Base-by-base conservation (phyloP, 1,140 invertebrate genomes). In the Ostrea denselamellosa region DNA sequence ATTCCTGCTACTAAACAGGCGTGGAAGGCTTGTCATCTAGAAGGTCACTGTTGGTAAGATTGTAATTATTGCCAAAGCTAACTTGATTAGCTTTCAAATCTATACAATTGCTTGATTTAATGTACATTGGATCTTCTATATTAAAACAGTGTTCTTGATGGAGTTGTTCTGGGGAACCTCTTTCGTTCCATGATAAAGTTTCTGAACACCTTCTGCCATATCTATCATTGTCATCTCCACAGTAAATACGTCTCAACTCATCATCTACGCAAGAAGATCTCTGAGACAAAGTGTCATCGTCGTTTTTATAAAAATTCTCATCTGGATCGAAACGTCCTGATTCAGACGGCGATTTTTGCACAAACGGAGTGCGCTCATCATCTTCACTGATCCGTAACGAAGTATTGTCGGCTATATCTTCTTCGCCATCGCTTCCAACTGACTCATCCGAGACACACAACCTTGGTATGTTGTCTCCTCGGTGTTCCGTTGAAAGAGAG, bases 311-410 rank as follows among this genome's bases (percentile, higher is more conserved):
- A 83, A 5, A 77, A 65, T n/a, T 87, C 52, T 8, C n/a, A 25
- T 54, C 77, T 51, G 58, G 52, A 19, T 28, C 10, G 28, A 86
- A 54, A 56, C 19, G 65, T 19, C 44, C 71, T 1, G 53, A 81
- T 83, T 71, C 68, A 34, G 68, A 71, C 8, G 25, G 28, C 22
- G 7, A n/a, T 52, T 44, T 62, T 25, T 19, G 56, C 28, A 83
- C 22, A 51, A 83, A 62, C 34, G 86, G 86, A 68, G 85, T 53
- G n/a, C 62, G n/a, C 83, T 83, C 77, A 44, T 90, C 89, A 3
- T 89, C 89, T 22, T 91, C 90, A 89, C 90, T 89, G 52, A 91
- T 91, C 34, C 89, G 86, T 9, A 91, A 82, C 1, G 86, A 84
- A 44, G 90, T 89, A 22, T 10, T 28, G 85, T 90, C 51, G 81